Evolutionary conservation across 1,140 invertebrate species (phyloP).

Genomic region (Acromyrmex charruanus): DNA sequence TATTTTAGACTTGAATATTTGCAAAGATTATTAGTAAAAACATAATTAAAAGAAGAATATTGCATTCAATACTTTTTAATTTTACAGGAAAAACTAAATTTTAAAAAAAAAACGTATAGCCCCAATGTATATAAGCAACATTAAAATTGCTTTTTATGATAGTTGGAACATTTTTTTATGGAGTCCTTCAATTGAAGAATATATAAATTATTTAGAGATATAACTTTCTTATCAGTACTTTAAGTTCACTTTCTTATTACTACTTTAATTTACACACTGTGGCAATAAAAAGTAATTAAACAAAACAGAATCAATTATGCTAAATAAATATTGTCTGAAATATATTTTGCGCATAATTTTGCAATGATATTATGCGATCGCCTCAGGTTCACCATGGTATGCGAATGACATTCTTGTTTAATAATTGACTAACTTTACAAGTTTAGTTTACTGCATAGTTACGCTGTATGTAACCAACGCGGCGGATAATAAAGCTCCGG

Average conservation of each 20-base stretch:
- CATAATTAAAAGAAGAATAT: background rate
- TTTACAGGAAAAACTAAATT: too few relatives aligned
- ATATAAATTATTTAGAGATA: background rate
- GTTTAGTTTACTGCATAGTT: constrained; percentile 30
- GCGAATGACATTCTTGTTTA: constrained; percentile 2
- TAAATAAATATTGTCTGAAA: constrained; percentile 2
- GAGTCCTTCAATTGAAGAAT: background rate
- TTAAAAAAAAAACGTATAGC: too few relatives aligned
- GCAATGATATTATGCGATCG: background rate
- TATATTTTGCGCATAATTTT: background rate
- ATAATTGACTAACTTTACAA: constrained; percentile 12
- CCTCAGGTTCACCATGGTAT: background rate
- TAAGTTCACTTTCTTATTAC: background rate
- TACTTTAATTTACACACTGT: background rate
- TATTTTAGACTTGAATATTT: background rate
- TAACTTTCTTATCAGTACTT: background rate
- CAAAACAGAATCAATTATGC: background rate
- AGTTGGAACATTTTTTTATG: too few relatives aligned
- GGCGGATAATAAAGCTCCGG: constrained; percentile 47
- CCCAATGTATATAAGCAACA: too few relatives aligned
- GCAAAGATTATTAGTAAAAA: background rate
- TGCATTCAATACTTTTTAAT: too few relatives aligned
- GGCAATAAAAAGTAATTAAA: background rate
- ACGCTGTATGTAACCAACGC: background rate
- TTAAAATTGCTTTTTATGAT: too few relatives aligned